These are phyloP conservation scores for Dasysyrphus albostriatus DNA, from an alignment of 2,888 invertebrate species.

Conservation along the genomic window DNA sequence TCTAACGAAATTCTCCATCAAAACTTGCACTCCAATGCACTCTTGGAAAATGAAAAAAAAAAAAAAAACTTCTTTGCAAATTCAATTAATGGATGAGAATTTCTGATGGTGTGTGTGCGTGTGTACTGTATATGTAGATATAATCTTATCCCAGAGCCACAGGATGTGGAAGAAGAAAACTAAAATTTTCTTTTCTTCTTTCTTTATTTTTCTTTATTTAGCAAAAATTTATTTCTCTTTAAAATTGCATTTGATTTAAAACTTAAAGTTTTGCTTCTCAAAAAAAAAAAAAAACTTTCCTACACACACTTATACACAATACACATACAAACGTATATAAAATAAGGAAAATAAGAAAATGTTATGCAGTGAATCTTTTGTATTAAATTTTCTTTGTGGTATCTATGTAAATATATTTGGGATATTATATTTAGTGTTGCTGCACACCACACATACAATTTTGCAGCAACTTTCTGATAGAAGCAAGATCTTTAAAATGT, in stretches of 20 bases:
- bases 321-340: background rate
- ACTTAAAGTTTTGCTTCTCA: background rate
- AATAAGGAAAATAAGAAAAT: background rate
- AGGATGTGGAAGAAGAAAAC: background rate
- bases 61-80: constrained; percentile 26
- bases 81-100: constrained; percentile 53
- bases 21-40: constrained; percentile 26
- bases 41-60: background rate
- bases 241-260: constrained; percentile 27
- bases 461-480: background rate
- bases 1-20: constrained; percentile 32
- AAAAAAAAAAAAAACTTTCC: background rate
- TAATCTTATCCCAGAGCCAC: background rate
- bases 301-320: background rate
- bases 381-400: constrained; percentile 1
- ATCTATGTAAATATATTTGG: background rate
- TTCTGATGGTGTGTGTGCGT: background rate
- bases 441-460: background rate
- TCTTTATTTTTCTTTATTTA: background rate
- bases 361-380: background rate
- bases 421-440: background rate
- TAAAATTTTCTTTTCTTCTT: constrained; percentile 7
- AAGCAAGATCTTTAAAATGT: background rate
- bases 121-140: background rate
- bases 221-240: constrained; percentile 5